These are phyloP conservation scores for Muscicapa adusta DNA, from an alignment of 2,113 vertebrate species.

Conservation along the genomic window DNA sequence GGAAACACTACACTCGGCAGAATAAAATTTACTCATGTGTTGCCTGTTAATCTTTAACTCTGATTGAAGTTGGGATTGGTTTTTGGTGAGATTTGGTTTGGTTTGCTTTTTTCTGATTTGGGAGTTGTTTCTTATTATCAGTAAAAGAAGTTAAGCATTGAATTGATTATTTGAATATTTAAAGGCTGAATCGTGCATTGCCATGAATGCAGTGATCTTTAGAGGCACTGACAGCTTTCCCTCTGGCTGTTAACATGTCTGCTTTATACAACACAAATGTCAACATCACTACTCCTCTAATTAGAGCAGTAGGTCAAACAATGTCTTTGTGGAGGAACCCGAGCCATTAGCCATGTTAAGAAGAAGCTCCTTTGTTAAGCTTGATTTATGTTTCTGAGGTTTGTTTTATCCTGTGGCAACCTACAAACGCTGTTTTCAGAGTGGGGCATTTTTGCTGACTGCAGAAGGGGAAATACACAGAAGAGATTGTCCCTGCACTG, in stretches of 20 bases:
- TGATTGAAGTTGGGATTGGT: not conserved
- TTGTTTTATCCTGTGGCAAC: not conserved
- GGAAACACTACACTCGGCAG: not conserved
- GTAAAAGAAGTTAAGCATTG: not conserved
- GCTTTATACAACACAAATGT: conserved; percentile 60
- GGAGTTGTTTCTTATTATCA: not conserved
- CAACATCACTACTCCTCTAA: conserved; percentile 63
- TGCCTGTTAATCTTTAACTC: not conserved
- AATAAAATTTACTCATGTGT: not conserved
- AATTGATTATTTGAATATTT: conserved; percentile 53
- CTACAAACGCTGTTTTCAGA: not conserved
- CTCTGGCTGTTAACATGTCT: conserved; percentile 64
- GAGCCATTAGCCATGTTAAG: conserved; percentile 4
- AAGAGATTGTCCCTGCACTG: not conserved
- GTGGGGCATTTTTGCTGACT: not conserved
- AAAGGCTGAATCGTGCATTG: not conserved
- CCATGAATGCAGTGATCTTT: conserved; percentile 57
- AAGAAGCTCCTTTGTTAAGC: conserved; percentile 21
- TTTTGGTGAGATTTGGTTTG: not conserved
- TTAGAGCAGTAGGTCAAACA: conserved; percentile 73
- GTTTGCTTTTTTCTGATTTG: not conserved
- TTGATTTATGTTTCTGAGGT: not conserved
- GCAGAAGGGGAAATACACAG: not conserved
- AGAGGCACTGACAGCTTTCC: conserved; percentile 61
- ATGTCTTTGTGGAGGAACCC: conserved; percentile 32